Percentiles rank a stretch among this genome's conserved stretches.
Conservation (phyloP, 1,140 invertebrate species). For the Neodiprion virginianus region DNA sequence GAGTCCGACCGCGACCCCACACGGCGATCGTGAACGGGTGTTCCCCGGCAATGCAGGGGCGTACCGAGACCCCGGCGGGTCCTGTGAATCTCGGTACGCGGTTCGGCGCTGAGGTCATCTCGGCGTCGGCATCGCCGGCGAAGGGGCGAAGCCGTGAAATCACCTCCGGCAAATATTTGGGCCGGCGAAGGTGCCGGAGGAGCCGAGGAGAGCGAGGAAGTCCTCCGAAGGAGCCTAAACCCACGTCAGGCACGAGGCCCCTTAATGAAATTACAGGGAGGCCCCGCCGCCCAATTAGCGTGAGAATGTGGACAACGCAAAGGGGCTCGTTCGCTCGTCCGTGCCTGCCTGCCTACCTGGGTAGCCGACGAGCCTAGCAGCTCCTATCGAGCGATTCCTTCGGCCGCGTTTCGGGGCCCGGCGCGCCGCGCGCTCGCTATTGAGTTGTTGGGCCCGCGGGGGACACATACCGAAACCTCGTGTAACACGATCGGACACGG, state of each 20-base stretch:
- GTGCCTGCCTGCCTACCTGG: constrained; percentile 26
- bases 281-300: constrained; percentile 51
- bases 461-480: constrained; percentile 46
- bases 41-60: background rate
- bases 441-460: constrained; percentile 47
- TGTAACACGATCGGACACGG: constrained; percentile 52
- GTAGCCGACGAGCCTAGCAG: background rate
- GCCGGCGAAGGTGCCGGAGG: constrained; percentile 14
- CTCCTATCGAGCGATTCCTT: background rate
- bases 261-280: constrained; percentile 56
- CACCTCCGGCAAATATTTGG: constrained; percentile 45
- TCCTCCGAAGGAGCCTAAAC: constrained; percentile 23
- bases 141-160: constrained; percentile 36
- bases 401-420: constrained; percentile 9
- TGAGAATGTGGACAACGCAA: constrained; percentile 48
- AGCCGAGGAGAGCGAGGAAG: constrained; percentile 1
- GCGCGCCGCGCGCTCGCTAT: constrained; percentile 31
- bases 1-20: constrained; percentile 43
- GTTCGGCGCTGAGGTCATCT: background rate
- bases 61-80: too few relatives aligned
- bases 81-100: background rate
- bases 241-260: constrained; percentile 47
- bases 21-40: constrained; percentile 41
- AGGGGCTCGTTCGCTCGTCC: constrained; percentile 29
- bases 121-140: background rate